Evolutionary conservation across 2,888 invertebrate genomes (phyloP).

Genomic region (Eledone cirrhosa): DNA sequence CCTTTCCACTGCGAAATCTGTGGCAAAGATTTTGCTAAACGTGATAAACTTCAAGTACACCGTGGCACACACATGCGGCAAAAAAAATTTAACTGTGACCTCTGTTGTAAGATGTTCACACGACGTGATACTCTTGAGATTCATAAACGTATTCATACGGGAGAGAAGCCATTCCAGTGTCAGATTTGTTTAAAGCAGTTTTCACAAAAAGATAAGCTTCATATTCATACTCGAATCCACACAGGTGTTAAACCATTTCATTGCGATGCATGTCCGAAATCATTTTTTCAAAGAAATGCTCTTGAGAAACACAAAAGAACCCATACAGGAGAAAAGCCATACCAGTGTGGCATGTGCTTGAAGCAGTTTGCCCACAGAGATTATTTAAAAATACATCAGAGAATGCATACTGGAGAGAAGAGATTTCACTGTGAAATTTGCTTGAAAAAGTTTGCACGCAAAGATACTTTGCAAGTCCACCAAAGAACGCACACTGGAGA

Average conservation of each 20-base stretch:
- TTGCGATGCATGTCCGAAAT: slow-evolving; percentile 8
- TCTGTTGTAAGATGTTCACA: slow-evolving; percentile 7
- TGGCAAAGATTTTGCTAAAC: slow-evolving; percentile 5
- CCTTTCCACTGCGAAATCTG: slow-evolving; percentile 10
- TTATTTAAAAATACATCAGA: slow-evolving; percentile 13
- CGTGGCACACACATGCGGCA: slow-evolving; percentile 1
- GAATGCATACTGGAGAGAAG: slow-evolving; percentile 17
- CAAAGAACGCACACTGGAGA: not conserved
- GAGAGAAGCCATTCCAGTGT: slow-evolving; percentile 19
- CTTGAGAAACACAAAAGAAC: slow-evolving; percentile 14
- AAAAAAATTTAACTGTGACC: slow-evolving; percentile 5
- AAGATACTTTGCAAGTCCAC: slow-evolving; percentile 7
- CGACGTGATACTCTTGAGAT: not conserved
- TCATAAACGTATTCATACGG: slow-evolving; percentile 7
- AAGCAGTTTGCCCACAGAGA: slow-evolving; percentile 14
- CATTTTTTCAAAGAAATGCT: not conserved
- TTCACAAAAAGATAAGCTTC: not conserved
- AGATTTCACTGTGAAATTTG: slow-evolving; percentile 9
- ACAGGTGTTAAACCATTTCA: slow-evolving; percentile 5
- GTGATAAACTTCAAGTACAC: slow-evolving; percentile 11
- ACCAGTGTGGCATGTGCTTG: not conserved
- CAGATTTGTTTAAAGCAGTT: slow-evolving; percentile 15
- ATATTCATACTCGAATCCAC: slow-evolving; percentile 11
- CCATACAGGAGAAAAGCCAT: slow-evolving; percentile 26
- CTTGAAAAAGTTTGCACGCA: slow-evolving; percentile 19